Evolutionary conservation across 2,888 invertebrate genomes (phyloP).

Genomic region (Eupithecia tripunctaria): DNA sequence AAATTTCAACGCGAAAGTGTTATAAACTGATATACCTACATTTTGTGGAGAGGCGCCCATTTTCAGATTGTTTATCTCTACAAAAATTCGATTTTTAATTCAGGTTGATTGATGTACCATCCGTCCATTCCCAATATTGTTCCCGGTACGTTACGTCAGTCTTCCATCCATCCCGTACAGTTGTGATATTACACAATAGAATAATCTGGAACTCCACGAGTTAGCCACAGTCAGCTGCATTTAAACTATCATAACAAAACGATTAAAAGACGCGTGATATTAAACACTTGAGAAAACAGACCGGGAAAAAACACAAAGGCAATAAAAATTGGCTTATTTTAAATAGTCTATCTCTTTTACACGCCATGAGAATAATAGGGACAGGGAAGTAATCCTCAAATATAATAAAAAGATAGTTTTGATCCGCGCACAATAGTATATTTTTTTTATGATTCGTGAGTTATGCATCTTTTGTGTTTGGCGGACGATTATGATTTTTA

Average conservation of each 20-base stretch:
- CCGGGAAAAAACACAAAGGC: slow-evolving; percentile 48
- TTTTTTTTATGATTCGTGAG: slow-evolving; percentile 38
- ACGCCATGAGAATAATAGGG: slow-evolving; percentile 47
- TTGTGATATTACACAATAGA: background rate
- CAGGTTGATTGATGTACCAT: no score
- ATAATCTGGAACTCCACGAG: background rate
- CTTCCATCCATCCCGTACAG: background rate
- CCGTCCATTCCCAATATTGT: background rate
- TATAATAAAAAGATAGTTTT: slow-evolving; percentile 56
- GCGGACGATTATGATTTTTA: slow-evolving; percentile 28
- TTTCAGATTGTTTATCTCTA: no score
- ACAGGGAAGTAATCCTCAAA: slow-evolving; percentile 47
- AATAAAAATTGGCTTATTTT: slow-evolving; percentile 45
- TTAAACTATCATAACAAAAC: slow-evolving; percentile 11
- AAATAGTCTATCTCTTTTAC: slow-evolving; percentile 39
- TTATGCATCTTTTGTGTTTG: slow-evolving; percentile 32
- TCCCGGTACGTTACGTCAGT: background rate
- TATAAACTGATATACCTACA: no score
- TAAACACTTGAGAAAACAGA: slow-evolving; percentile 41
- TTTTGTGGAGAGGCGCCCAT: no score
- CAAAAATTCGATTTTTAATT: no score
- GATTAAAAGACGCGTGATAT: slow-evolving; percentile 12
- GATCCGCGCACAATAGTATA: slow-evolving; percentile 49
- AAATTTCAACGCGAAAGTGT: no score
- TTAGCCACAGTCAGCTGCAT: slow-evolving; percentile 4